Evolutionary conservation across 2,797 vertebrate genomes (phyloP).

Genomic region (Rhabdophis nuchalis): DNA sequence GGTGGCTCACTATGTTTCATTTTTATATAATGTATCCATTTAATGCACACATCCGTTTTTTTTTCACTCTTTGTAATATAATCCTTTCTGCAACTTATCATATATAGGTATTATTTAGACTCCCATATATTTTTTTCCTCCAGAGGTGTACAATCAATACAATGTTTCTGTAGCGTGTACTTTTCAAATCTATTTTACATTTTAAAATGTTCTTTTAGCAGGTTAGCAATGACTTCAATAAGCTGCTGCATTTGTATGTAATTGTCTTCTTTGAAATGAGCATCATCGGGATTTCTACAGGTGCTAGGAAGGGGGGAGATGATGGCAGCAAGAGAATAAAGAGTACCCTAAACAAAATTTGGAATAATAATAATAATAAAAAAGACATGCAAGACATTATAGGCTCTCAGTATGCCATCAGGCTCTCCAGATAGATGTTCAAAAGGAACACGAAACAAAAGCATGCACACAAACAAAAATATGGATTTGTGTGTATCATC

Average conservation of each 20-base stretch:
- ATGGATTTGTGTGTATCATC: background rate
- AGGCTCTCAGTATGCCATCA: conserved; percentile 45
- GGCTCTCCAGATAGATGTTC: conserved; percentile 44
- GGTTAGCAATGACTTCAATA: conserved; percentile 67
- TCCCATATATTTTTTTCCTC: conserved; percentile 38
- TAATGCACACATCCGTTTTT: conserved; percentile 33
- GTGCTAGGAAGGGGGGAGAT: conserved; percentile 45
- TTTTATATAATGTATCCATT: conserved; percentile 26
- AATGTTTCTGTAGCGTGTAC: conserved; percentile 52
- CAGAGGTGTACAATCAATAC: conserved; percentile 60
- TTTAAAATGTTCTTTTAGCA: background rate
- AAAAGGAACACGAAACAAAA: conserved; percentile 25
- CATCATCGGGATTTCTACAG: conserved; percentile 58
- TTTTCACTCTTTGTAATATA: conserved; percentile 45
- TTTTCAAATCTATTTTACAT: background rate
- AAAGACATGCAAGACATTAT: conserved; percentile 24
- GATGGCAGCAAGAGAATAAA: background rate
- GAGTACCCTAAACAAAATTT: conserved; percentile 8
- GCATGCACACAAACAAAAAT: conserved; percentile 32
- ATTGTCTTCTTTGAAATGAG: conserved; percentile 66
- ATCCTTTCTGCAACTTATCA: conserved; percentile 51
- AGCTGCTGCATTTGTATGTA: conserved; percentile 49
- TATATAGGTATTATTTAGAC: conserved; percentile 50
- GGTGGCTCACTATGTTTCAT: conserved; percentile 21
- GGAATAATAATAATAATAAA: background rate